Conservation (phyloP, 2,797 vertebrate genomes). For the Gymnothorax reevesii region DNA sequence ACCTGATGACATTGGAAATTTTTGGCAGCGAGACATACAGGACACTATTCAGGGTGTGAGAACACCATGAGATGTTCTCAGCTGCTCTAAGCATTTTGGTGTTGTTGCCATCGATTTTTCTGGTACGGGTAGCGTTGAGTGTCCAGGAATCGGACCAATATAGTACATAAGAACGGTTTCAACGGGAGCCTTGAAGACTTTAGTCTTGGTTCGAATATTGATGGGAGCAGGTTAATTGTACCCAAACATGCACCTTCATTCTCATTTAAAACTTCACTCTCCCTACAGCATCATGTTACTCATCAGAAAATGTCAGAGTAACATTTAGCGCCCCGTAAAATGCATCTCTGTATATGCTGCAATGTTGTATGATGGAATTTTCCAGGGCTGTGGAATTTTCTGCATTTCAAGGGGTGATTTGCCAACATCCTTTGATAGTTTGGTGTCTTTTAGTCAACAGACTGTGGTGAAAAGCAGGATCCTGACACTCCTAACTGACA, state of each 20-base stretch:
- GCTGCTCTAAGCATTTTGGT: too few species aligned
- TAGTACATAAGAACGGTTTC: too few species aligned
- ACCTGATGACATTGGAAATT: too few species aligned
- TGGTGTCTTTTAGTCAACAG: background rate
- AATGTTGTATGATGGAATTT: background rate
- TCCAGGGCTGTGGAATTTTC: background rate
- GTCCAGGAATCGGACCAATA: too few species aligned
- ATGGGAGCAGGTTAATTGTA: background rate
- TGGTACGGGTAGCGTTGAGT: too few species aligned
- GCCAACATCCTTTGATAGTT: background rate
- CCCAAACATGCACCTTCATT: background rate
- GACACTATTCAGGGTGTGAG: too few species aligned
- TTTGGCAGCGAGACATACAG: too few species aligned
- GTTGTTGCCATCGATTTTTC: too few species aligned
- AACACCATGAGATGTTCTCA: too few species aligned
- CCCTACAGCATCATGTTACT: background rate
- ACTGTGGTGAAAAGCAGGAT: background rate
- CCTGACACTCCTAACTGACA: background rate
- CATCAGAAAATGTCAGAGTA: background rate
- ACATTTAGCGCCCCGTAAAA: background rate
- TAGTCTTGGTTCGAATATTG: too few species aligned
- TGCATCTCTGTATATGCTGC: background rate
- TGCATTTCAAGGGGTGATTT: background rate
- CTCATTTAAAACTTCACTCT: background rate
- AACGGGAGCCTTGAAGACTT: too few species aligned